phyloP scores from a whole-genome alignment of 2,888 invertebrate genomes.

The Formica aserva region DNA sequence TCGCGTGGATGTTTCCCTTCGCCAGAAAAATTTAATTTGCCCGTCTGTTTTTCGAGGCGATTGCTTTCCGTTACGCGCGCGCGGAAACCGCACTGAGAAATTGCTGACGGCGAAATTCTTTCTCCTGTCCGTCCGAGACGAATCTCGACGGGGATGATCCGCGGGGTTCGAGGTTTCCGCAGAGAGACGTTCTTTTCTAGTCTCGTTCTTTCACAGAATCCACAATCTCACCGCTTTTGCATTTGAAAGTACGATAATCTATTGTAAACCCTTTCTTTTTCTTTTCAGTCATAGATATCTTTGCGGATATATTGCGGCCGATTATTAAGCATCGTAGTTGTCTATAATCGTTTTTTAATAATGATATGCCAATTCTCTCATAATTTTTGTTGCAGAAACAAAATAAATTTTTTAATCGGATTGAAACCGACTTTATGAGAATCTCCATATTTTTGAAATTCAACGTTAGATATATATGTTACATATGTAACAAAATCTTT shows the following conservation, averaged over 20 bases:
- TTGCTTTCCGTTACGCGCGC: slow-evolving; percentile 29
- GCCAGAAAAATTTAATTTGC: slow-evolving; percentile 49
- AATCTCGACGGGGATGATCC: slow-evolving; percentile 34
- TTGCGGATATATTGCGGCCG: background rate
- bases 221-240: slow-evolving; percentile 8
- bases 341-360: background rate
- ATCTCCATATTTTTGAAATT: slow-evolving; percentile 9
- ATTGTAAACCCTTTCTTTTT: background rate
- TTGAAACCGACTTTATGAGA: background rate
- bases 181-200: slow-evolving; percentile 2
- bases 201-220: slow-evolving; percentile 16
- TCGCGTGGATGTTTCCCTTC: slow-evolving; percentile 37
- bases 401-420: slow-evolving; percentile 19
- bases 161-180: background rate
- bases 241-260: slow-evolving; percentile 5
- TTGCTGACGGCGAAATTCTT: slow-evolving; percentile 48
- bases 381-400: background rate
- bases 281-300: background rate
- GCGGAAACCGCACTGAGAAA: slow-evolving; percentile 38
- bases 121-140: slow-evolving; percentile 3
- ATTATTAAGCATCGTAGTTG: background rate
- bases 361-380: background rate
- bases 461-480: background rate
- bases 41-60: slow-evolving; percentile 54
- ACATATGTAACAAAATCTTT: background rate